Evolutionary conservation across 2,113 vertebrate genomes (phyloP).

Genomic region (Alexandromys fortis): DNA sequence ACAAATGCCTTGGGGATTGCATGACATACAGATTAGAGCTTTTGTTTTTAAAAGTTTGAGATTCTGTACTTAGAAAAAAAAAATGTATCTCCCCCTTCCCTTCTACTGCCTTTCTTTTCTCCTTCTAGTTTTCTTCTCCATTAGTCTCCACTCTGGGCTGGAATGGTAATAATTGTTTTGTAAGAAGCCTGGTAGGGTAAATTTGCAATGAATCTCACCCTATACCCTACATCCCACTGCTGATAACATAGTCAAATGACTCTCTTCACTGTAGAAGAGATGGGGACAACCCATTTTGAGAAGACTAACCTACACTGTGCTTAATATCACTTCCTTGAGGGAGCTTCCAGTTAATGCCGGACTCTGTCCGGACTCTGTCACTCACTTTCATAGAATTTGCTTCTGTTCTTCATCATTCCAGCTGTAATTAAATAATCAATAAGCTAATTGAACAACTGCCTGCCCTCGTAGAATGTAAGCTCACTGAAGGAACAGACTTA

Average conservation of each 20-base stretch:
- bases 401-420: not conserved
- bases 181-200: not conserved
- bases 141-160: not conserved
- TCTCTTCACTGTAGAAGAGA: not conserved
- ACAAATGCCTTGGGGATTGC: not conserved
- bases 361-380: not conserved
- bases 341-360: not conserved
- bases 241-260: no score
- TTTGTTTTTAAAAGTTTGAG: not conserved
- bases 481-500: not conserved
- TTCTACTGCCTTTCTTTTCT: no score
- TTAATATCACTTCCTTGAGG: not conserved
- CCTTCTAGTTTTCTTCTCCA: not conserved
- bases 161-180: not conserved
- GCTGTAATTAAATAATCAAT: not conserved
- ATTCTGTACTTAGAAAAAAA: not conserved
- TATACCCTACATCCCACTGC: rapidly evolving
- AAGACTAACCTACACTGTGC: not conserved
- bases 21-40: not conserved
- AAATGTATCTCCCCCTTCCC: rapidly evolving
- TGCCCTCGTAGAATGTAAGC: not conserved
- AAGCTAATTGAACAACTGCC: not conserved
- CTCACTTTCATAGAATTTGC: not conserved
- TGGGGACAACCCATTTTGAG: not conserved
- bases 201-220: not conserved